Evolutionary conservation across 2,113 vertebrate genomes (phyloP), one percentile per base, ranked within the genome.

Genomic region (Ammospiza nelsoni): DNA sequence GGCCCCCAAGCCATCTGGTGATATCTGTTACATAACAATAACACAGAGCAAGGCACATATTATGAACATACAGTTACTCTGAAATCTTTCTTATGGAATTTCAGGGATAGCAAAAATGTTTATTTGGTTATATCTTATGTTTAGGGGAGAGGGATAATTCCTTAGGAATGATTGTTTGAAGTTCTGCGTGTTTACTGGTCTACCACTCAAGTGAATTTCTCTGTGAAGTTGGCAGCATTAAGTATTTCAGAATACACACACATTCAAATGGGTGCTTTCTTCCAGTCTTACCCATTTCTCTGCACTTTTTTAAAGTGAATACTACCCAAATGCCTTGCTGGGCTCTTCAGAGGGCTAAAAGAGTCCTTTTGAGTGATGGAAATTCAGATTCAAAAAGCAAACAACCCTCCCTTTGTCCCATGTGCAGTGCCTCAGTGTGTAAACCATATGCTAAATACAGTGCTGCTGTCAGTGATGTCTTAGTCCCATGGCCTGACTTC

Each of bases 351-450:
- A 89, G 69, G 39, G 31, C 76, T 89, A 7, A 83, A 80, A 75
- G 46, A 59, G 33, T 81, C 52, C 35, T 82, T 77, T 28, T 65
- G 69, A 91, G 66, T 75, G 61, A 67, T 65, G 54, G 43, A 89
- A 92, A 78, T 87, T 78, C 73, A 75, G 66, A 82, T 72, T 78
- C 16, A 72, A 65, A 84, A 89, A 72, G 57, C 74, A 91, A 67
- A 92, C 87, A 94, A 12, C 61, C 35, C 90, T 72, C 66, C 35
- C 84, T 84, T 92, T 96, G 73, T 94, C 78, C 54, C 77, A 61
- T 69, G 52, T 95, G 86, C 87, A 84, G 74, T 67, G 61, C 52
- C 72, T 90, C 68, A 29, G 55, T 81, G 84, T 87, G 49, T 68
- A 84, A 91, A 79, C 71, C 71, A 9, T 78, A 84, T 78, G 80